These are phyloP conservation scores for Rallus limicola DNA, from an alignment of 2,113 vertebrate genomes.

Conservation along the genomic window DNA sequence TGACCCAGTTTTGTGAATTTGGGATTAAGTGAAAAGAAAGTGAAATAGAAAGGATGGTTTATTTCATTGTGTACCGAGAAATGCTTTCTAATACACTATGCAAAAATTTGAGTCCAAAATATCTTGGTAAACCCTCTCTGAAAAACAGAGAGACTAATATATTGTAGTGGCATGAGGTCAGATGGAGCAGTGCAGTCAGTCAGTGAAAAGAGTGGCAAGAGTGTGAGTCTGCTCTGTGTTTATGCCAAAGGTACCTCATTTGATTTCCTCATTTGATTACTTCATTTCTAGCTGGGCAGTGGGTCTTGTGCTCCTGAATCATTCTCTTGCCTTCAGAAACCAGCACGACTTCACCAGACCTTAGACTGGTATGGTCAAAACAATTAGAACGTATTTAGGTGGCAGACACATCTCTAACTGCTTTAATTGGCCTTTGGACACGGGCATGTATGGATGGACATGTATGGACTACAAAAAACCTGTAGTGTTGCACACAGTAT, in stretches of 20 bases:
- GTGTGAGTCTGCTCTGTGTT: not conserved
- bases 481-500: not conserved
- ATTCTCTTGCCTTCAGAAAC: not conserved
- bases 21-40: constrained; percentile 14
- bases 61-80: not conserved
- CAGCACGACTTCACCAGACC: not conserved
- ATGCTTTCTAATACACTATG: not conserved
- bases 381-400: not conserved
- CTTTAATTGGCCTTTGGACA: not conserved
- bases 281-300: not conserved
- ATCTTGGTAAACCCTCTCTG: not conserved
- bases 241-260: not conserved
- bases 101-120: not conserved
- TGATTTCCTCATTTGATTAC: not conserved
- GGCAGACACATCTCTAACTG: not conserved
- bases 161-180: not conserved
- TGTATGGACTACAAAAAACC: not conserved
- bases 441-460: not conserved
- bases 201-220: not conserved
- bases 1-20: constrained; percentile 46
- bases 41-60: constrained; percentile 4
- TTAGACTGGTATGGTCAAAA: not conserved
- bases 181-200: not conserved
- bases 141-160: not conserved
- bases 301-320: not conserved